Evolutionary conservation across 2,797 vertebrate species (phyloP), one percentile per base, ranked within the genome.

Genomic region (Pseudopleuronectes americanus): DNA sequence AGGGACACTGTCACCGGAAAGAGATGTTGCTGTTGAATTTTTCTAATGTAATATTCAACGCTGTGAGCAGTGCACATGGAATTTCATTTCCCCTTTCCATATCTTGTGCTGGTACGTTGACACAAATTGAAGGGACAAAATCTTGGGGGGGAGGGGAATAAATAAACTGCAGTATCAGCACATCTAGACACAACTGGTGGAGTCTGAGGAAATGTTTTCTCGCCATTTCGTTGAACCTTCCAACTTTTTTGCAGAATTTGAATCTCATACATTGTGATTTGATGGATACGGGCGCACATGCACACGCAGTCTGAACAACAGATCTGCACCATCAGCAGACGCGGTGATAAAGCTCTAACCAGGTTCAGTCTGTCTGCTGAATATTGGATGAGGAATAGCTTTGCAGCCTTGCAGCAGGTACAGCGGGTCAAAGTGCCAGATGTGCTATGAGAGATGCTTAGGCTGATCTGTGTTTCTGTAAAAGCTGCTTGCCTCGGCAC

Each of bases 311-410:
- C 49, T 45, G 51, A 57, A 55, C 54, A 51, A 2, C 68, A 52
- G 21, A 87, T 69, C 14, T 55, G 72, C 64, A 22, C 43, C 57
- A 21, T 74, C 66, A 65, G 72, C 75, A 77, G 43, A 57, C 24
- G 51, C 57, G 28, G 0, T 8, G 69, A 56, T 58, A 21, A 52
- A 23, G 38, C 55, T 66, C 49, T 61, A 60, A 74, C 58, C 71
- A 19, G 77, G 53, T 57, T 77, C 51, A 12, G 17, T 31, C 10
- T 24, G 67, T 60, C 45, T 80, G 63, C 9, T 84, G 83, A 82
- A 84, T 89, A 84, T 47, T 85, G 68, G 64, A 85, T 84, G 84
- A 84, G 64, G 64, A 36, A 28, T 66, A 63, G 80, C 63, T 60
- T 64, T 55, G 24, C 43, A 69, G 79, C 71, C 66, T 73, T 10